Conservation (phyloP, 2,888 invertebrate genomes). For the Euzetes globulus region DNA sequence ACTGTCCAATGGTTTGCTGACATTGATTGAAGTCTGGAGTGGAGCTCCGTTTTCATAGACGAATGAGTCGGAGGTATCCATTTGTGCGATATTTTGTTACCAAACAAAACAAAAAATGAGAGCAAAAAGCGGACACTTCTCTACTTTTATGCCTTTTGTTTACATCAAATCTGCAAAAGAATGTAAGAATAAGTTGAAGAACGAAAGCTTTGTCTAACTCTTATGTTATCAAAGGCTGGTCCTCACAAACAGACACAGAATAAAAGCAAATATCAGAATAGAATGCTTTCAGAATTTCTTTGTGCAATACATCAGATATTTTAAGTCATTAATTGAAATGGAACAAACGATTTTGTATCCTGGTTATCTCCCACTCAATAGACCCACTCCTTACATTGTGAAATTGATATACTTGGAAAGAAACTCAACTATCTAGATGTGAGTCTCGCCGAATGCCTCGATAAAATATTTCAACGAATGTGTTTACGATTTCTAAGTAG, state of each 20-base stretch:
- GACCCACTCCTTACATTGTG: no score
- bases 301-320: no score
- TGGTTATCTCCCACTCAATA: no score
- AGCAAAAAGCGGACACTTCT: not conserved
- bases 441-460: no score
- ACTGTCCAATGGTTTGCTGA: not conserved
- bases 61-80: not conserved
- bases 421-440: no score
- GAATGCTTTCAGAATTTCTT: no score
- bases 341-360: no score
- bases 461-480: no score
- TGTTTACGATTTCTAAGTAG: no score
- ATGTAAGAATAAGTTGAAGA: not conserved
- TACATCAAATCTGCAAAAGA: conserved; percentile 24
- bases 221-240: not conserved
- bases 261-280: no score
- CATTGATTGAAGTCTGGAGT: not conserved
- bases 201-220: not conserved
- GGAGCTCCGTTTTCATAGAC: not conserved
- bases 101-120: not conserved
- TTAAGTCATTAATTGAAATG: no score
- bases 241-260: not conserved
- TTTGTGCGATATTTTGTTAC: conserved; percentile 7
- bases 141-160: not conserved
- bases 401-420: no score